Percentiles rank a stretch among this genome's conserved stretches.
phyloP scores from a whole-genome alignment of 2,888 invertebrate species.

The Marronus borbonicus region DNA sequence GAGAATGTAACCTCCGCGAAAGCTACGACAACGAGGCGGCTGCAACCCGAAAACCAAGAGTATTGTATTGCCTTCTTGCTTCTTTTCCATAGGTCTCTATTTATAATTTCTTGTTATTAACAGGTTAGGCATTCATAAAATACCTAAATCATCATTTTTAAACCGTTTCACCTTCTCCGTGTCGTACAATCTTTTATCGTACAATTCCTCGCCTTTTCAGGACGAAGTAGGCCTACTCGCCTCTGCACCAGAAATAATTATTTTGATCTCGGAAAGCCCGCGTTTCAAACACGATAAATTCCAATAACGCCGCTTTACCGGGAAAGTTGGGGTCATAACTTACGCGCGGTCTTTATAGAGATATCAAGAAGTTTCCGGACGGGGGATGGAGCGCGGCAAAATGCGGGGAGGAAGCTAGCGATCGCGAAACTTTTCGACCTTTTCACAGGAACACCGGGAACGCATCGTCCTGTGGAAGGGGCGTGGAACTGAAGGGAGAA shows the following conservation, averaged over 20 bases:
- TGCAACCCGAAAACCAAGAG: no score
- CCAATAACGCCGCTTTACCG: constrained; percentile 29
- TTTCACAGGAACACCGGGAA: neutral
- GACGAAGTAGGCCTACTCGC: neutral
- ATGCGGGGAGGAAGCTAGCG: neutral
- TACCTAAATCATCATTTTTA: no score
- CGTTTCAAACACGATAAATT: constrained; percentile 37
- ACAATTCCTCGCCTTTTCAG: no score
- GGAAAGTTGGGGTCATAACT: constrained; percentile 34
- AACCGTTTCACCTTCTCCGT: no score
- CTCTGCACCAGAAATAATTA: constrained; percentile 28
- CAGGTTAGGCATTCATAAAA: no score
- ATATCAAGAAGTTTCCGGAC: constrained; percentile 34
- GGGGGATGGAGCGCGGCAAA: neutral
- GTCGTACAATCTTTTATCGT: no score
- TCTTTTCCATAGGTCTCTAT: no score
- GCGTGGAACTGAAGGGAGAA: neutral
- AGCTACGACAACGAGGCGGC: no score
- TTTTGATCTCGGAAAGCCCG: constrained; percentile 15
- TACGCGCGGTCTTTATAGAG: constrained; percentile 33
- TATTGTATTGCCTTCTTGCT: no score
- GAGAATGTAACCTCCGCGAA: no score
- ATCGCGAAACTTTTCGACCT: neutral
- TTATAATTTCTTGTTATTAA: no score
- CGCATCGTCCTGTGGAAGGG: neutral